phyloP scores from a whole-genome alignment of 1,140 invertebrate species.

The Zophobas atratus region DNA sequence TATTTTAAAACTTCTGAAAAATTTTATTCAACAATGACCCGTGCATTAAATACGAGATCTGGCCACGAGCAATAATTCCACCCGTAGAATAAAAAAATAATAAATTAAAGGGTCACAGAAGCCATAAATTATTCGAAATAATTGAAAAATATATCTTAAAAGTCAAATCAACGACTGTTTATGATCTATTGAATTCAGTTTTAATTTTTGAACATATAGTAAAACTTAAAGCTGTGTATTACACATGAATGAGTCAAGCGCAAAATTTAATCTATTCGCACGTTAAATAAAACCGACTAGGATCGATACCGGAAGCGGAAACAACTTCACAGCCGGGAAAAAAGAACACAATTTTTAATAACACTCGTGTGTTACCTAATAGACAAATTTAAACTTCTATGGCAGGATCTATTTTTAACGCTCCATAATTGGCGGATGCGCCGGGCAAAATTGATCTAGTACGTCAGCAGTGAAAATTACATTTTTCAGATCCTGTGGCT shows the following conservation, averaged over 20 bases:
- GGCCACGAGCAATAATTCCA: conserved; percentile 8
- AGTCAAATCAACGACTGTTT: conserved; percentile 7
- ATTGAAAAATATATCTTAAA: conserved; percentile 14
- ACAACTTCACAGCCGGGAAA: background rate
- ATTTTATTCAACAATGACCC: conserved; percentile 3
- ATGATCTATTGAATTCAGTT: conserved; percentile 5
- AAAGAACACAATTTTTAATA: background rate
- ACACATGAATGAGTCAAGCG: conserved; percentile 15
- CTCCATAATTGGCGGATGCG: conserved; percentile 20
- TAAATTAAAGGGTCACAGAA: background rate
- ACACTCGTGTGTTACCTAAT: no score
- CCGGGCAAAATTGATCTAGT: background rate
- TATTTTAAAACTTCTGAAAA: conserved; percentile 10
- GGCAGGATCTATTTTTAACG: background rate
- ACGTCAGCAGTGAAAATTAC: background rate
- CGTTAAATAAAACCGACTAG: conserved; percentile 25
- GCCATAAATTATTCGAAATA: background rate
- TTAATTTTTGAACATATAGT: conserved; percentile 16
- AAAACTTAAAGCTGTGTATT: conserved; percentile 23
- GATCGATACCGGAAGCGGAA: conserved; percentile 19
- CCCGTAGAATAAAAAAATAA: background rate
- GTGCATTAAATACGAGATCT: conserved; percentile 1
- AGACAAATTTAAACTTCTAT: background rate
- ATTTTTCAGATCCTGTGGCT: background rate
- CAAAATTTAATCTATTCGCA: conserved; percentile 33